Base-by-base conservation (phyloP, 2,113 vertebrate genomes). In the Ceyx melanurus region DNA sequence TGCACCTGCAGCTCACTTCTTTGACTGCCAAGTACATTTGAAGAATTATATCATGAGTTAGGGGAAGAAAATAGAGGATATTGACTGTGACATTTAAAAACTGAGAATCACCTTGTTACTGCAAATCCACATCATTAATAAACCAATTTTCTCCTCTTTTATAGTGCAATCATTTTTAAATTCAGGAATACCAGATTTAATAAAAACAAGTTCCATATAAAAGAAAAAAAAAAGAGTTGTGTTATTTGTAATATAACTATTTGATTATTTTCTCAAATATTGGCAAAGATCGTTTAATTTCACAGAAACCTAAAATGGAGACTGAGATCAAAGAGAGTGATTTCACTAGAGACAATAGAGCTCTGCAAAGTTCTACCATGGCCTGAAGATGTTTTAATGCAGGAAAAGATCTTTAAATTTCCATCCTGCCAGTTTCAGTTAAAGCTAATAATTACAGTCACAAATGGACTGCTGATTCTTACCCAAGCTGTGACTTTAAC, bases 401-500 rank as follows among this genome's bases (percentile, higher is more conserved):
- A 86, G 40, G 50, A 65, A 93, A 90, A 90, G 74, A 62, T 56
- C 61, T 86, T 87, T 60, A 75, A 1, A 3, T 91, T 95, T 93
- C 87, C 54, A 79, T 67, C 50, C 70, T 88, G 86, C 86, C 95
- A 91, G 87, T 78, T 95, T 87, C 84, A 79, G n/a, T 96, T 93
- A 95, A 95, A 87, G 82, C 33, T 88, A 82, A 93, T 97, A 95
- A 96, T 96, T 96, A 90, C 60, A 82, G 42, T 74, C n/a, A 25
- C 76, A 92, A 96, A 91, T 9, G 16, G 80, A 54, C 51, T 82
- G 65, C 54, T 94, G 40, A 64, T 90, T 94, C 73, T 95, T 96
- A 89, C 77, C 82, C 86, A 66, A 86, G 92, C 92, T 80, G 48
- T 70, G 82, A 71, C 93, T 96, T 88, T 93, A 93, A 86, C 51